A percentile compares a stretch with the other conserved stretches of the same genome.
phyloP scores from a whole-genome alignment of 2,797 vertebrate species.

The Lithobates pipiens region DNA sequence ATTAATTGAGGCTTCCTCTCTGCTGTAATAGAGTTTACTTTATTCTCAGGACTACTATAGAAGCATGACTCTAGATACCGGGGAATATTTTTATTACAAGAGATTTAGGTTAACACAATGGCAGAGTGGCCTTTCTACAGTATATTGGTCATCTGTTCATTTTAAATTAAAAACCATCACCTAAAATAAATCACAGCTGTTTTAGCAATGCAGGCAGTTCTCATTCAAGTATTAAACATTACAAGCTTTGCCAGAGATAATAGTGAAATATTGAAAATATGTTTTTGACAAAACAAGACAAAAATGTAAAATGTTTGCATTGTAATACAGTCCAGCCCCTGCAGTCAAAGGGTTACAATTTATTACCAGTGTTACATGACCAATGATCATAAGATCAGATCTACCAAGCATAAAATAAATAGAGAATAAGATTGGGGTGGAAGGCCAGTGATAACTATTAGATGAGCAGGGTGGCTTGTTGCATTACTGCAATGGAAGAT shows the following conservation, averaged over 20 bases:
- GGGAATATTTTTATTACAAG: too few species aligned
- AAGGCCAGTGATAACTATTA: constrained; percentile 44
- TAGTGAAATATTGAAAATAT: neutral
- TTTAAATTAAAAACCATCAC: too few species aligned
- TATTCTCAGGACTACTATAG: too few species aligned
- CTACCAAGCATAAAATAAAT: constrained; percentile 36
- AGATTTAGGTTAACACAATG: too few species aligned
- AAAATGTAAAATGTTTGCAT: neutral
- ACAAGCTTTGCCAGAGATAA: neutral
- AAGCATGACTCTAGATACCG: too few species aligned
- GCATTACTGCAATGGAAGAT: constrained; percentile 14
- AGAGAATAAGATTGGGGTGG: constrained; percentile 48
- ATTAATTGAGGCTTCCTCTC: too few species aligned
- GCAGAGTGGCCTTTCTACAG: too few species aligned
- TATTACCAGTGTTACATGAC: constrained; percentile 21
- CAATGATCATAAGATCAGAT: constrained; percentile 14
- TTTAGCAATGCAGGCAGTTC: too few species aligned
- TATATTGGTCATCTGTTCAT: too few species aligned
- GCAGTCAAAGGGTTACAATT: neutral
- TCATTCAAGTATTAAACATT: too few species aligned
- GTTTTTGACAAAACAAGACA: neutral
- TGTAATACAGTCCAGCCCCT: neutral
- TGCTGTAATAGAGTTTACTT: too few species aligned
- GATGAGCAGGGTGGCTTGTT: constrained; percentile 33
- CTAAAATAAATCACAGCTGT: too few species aligned